Evolutionary conservation across 2,888 invertebrate genomes (phyloP), one percentile per base, ranked within the genome.

Genomic region (Anthophora plumipes): DNA sequence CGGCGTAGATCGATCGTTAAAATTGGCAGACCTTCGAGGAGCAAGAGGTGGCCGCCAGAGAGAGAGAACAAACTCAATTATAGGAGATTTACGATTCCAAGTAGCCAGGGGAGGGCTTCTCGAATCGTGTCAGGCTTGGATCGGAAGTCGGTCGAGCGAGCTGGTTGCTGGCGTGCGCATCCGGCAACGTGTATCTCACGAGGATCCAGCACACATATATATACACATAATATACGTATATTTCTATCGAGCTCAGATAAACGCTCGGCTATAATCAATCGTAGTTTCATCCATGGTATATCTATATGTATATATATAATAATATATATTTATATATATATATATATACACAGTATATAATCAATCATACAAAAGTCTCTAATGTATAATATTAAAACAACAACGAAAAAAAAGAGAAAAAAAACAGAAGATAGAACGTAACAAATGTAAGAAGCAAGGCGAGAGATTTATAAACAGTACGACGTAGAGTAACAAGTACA

Each of bases 21-120:
- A 54, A 52, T 71, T 25, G 25, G 60, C 75, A 46, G 54, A 77
- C 60, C 75, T 77, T 74, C 76, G 76, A 77, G 76, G 75, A 74
- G 57, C 76, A 41, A 48, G 69, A 50, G 69, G 48, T 17, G 22
- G 7, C 37, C 37, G 3, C 14, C 9, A 11, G 55, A 55, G 17
- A 17, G 37, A 50, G n/a, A 31, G 61, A 8, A 12, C 11, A 64
- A 71, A 71, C 63, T 71, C 63, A 37, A 71, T 71, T 71, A 71
- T 31, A 54, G 54, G 41, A 64, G 63, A 71, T 71, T 71, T 71
- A 71, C 71, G 71, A 71, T 63, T 54, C 17, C 71, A n/a, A 64
- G 63, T 54, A 43, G 9, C 43, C 54, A 37, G 11, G n/a, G 31
- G 54, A 71, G 22, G 54, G 54, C 64, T 64, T 71, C 64, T 46